Evolutionary conservation across 2,113 vertebrate species (phyloP).

Genomic region (Hippocampus abdominalis): DNA sequence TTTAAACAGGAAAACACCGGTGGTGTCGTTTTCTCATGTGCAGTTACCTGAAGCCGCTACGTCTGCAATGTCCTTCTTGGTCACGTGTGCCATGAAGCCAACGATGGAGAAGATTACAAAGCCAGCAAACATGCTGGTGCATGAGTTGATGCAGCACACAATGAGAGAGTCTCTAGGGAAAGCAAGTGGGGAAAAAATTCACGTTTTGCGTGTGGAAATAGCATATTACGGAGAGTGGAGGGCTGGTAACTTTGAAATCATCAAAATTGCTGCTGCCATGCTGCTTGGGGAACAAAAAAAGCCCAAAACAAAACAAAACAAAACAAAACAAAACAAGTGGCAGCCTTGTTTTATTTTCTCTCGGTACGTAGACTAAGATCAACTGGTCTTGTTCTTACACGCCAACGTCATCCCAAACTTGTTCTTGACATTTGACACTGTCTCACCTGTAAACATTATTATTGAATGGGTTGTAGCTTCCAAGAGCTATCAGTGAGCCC

Average conservation of each 20-base stretch:
- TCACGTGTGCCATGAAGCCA: conserved; percentile 97
- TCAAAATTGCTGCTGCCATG: conserved; percentile 42
- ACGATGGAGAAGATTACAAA: conserved; percentile 99
- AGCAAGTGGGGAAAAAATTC: conserved; percentile 45
- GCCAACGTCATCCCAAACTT: not conserved
- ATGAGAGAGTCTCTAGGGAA: conserved; percentile 90
- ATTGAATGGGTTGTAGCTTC: conserved; percentile 97
- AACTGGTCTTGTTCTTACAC: not conserved
- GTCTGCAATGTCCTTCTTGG: conserved; percentile 89
- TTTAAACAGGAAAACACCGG: conserved; percentile 16
- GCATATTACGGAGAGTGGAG: not conserved
- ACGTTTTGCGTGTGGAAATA: not conserved
- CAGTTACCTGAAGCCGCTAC: conserved; percentile 92
- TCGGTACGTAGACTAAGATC: conserved; percentile 10
- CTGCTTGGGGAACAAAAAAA: conserved; percentile 23
- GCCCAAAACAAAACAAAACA: conserved; percentile 9
- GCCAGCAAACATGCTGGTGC: conserved; percentile 98
- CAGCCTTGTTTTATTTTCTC: conserved; percentile 14
- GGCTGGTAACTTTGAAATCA: conserved; percentile 14
- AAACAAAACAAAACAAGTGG: conserved; percentile 20
- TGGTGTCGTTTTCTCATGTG: conserved; percentile 8
- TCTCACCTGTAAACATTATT: conserved; percentile 97
- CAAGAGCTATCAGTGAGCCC: conserved; percentile 94
- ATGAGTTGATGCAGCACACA: conserved; percentile 96
- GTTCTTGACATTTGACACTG: not conserved